phyloP scores from a whole-genome alignment of 2,797 vertebrate species.

The Knipowitschia caucasica region DNA sequence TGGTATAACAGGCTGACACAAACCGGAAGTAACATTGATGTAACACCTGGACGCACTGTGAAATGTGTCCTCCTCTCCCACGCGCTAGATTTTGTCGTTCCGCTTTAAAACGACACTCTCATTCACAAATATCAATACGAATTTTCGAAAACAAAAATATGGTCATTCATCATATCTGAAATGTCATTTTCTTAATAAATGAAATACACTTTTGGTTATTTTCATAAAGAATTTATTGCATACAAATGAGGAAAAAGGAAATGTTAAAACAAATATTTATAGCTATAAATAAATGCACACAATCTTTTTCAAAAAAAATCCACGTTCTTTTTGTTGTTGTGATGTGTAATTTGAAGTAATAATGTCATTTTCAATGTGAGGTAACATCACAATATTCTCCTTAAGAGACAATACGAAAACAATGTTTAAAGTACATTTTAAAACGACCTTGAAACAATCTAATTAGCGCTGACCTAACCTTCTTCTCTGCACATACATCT shows the following conservation, averaged over 20 bases:
- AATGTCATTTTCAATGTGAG: background rate
- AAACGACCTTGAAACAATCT: background rate
- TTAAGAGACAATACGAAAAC: slow-evolving; percentile 15
- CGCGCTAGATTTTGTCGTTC: background rate
- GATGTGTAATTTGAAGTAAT: too few species aligned
- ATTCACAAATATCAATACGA: background rate
- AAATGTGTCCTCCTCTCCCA: background rate
- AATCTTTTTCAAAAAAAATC: too few species aligned
- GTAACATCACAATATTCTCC: slow-evolving; percentile 55
- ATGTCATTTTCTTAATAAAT: background rate
- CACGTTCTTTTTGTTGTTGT: too few species aligned
- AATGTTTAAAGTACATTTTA: background rate
- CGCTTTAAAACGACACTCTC: background rate
- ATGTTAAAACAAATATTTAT: background rate
- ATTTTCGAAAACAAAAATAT: too few species aligned
- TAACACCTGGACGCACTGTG: background rate
- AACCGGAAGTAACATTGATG: slow-evolving; percentile 42
- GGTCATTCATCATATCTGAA: background rate
- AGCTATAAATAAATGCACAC: background rate
- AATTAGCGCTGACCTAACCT: slow-evolving; percentile 71
- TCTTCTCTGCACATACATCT: slow-evolving; percentile 85
- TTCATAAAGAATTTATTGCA: background rate
- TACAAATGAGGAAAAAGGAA: background rate
- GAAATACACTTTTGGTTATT: background rate
- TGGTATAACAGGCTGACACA: slow-evolving; percentile 3